These are phyloP conservation scores for Eurytoma adleriae DNA, from an alignment of 2,888 invertebrate species.

Conservation along the genomic window DNA sequence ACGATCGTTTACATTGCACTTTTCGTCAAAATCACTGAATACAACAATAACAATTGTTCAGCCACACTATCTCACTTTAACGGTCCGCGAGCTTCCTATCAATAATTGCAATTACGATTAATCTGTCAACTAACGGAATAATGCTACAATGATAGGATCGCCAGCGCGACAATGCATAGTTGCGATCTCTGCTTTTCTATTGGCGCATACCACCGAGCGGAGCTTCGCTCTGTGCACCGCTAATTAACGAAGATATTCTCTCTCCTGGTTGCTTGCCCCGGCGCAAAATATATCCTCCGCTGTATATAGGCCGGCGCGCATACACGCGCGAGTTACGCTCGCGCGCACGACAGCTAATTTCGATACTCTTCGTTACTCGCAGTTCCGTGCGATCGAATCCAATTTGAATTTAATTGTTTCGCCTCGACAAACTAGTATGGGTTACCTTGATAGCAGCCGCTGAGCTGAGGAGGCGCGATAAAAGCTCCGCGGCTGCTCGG, in stretches of 20 bases:
- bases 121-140: slow-evolving; percentile 3
- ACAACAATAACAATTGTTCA: neutral
- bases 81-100: neutral
- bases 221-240: neutral
- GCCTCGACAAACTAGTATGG: slow-evolving; percentile 13
- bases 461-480: neutral
- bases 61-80: neutral
- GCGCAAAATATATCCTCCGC: neutral
- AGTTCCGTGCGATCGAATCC: slow-evolving; percentile 25
- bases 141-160: slow-evolving; percentile 3
- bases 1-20: too few relatives aligned
- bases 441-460: neutral
- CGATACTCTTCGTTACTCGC: slow-evolving; percentile 31
- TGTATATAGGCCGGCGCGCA: neutral
- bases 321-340: neutral
- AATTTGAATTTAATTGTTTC: slow-evolving; percentile 39
- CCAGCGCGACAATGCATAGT: slow-evolving; percentile 22
- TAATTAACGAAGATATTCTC: slow-evolving; percentile 37
- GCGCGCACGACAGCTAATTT: slow-evolving; percentile 27
- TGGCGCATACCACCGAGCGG: neutral
- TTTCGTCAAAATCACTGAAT: too few relatives aligned
- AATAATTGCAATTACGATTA: slow-evolving; percentile 33
- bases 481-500: neutral
- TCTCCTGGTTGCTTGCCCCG: too few relatives aligned
- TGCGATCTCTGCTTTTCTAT: slow-evolving; percentile 17